Conservation (phyloP, 2,888 invertebrate species). For the Deilephila porcellus region DNA sequence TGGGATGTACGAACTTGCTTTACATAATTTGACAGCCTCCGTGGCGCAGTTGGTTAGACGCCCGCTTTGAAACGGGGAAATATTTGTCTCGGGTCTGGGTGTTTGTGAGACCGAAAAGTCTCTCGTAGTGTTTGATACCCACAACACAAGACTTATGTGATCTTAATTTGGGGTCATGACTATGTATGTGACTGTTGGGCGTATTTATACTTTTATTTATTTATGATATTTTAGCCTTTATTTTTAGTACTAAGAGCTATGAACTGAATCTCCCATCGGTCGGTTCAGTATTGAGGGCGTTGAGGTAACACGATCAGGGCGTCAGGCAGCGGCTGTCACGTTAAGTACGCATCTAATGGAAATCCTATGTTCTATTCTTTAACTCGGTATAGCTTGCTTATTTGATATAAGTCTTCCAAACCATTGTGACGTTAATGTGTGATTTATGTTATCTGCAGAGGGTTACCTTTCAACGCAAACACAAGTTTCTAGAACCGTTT, state of each 20-base stretch:
- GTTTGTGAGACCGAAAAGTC: no score
- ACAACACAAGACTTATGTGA: no score
- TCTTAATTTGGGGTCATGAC: no score
- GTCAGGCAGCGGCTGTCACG: constrained; percentile 67
- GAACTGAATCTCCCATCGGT: neutral
- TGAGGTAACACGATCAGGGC: constrained; percentile 74
- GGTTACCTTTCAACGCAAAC: neutral
- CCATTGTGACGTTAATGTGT: constrained; percentile 24
- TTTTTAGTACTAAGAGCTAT: neutral
- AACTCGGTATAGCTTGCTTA: constrained; percentile 45
- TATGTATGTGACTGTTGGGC: no score
- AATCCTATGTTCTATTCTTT: constrained; percentile 69
- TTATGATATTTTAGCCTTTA: neutral
- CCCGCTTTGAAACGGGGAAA: no score
- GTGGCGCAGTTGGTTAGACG: no score
- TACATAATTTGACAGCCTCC: no score
- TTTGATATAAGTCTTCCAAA: constrained; percentile 18
- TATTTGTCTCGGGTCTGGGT: no score
- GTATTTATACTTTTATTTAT: neutral
- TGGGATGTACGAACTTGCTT: no score
- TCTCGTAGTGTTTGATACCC: no score
- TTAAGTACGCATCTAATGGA: constrained; percentile 77
- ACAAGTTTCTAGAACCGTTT: no score
- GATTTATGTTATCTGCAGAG: constrained; percentile 19
- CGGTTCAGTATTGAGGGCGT: constrained; percentile 7